Base-by-base conservation (phyloP, 2,888 invertebrate genomes). In the Pimpla rufipes region DNA sequence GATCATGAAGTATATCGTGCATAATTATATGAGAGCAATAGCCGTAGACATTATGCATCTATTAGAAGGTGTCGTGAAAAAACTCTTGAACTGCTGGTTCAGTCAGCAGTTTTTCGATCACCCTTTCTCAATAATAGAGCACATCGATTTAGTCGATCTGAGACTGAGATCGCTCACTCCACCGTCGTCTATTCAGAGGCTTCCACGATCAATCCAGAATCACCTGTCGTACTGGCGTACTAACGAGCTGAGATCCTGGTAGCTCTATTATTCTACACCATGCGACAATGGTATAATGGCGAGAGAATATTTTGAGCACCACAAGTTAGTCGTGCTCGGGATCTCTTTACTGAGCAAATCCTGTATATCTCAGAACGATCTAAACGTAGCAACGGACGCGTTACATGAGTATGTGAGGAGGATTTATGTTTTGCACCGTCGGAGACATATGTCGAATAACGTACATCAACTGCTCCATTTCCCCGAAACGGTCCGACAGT, bases 181-280 rank as follows among this genome's bases (percentile, higher is more conserved):
- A 2, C 79, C 73, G 1, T 42, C 68, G 16, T 73, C 40, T 0
- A n/a, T 79, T 10, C 47, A 68, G 23, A 23, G 64, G 13, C 40
- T 64, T 10, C 73, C 73, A 2, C 64, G 73, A n/a, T 50, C 79
- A 3, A 79, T 71, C 13, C 0, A 40, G 2, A 42, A 21, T 5
- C 68, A 70, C 42, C 21, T 70, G 1, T 8, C 42, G 42, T 42
- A 42, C 13, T 42, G 42, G 42, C 2, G 13, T 42, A 67, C 74
- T 29, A 2, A 29, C 29, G 29, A 29, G 29, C 29, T 29, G 29
- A 29, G 5, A 5, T 29, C 29, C 3, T 79, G 55, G 79, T 64
- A 73, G 16, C 64, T 62, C 40, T 64, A 79, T 47, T 79, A 73
- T 52, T 73, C 67, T 5, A 18, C 67, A 5, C 79, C 79, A 0